Conservation (phyloP, 2,888 invertebrate species). For the Acleris literana region DNA sequence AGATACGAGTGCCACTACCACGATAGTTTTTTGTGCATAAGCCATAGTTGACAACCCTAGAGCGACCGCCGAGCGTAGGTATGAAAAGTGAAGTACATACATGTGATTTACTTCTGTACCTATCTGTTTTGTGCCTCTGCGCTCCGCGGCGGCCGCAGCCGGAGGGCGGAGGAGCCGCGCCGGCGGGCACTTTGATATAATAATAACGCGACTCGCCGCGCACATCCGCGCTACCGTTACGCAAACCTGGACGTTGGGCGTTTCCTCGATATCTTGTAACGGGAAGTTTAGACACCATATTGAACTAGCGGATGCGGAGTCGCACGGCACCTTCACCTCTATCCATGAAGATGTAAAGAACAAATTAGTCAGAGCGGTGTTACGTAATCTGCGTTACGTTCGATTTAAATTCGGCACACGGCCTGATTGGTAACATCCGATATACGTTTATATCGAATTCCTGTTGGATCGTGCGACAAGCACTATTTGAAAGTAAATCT, state of each 20-base stretch:
- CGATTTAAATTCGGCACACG: constrained; percentile 35
- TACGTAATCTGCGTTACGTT: constrained; percentile 12
- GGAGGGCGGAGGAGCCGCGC: not conserved
- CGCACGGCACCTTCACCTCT: constrained; percentile 8
- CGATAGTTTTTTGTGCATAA: no score
- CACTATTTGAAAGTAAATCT: not conserved
- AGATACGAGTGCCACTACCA: no score
- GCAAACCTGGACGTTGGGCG: constrained; percentile 23
- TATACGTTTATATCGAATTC: constrained; percentile 26
- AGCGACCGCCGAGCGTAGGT: no score
- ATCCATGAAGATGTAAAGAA: constrained; percentile 2
- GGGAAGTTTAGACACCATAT: constrained; percentile 34
- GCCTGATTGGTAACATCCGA: constrained; percentile 30
- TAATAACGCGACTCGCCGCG: constrained; percentile 11
- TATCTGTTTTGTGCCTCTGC: no score
- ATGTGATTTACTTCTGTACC: no score
- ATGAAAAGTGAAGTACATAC: no score
- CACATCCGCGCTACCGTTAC: constrained; percentile 14
- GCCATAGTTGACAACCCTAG: no score
- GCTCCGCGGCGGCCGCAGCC: no score
- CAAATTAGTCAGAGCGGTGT: not conserved
- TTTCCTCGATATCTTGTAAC: constrained; percentile 28
- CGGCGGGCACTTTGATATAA: constrained; percentile 1
- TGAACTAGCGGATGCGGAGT: constrained; percentile 19
- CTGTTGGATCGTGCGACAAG: constrained; percentile 4